Evolutionary conservation across 2,797 vertebrate genomes (phyloP).

Genomic region (Artibeus lituratus): DNA sequence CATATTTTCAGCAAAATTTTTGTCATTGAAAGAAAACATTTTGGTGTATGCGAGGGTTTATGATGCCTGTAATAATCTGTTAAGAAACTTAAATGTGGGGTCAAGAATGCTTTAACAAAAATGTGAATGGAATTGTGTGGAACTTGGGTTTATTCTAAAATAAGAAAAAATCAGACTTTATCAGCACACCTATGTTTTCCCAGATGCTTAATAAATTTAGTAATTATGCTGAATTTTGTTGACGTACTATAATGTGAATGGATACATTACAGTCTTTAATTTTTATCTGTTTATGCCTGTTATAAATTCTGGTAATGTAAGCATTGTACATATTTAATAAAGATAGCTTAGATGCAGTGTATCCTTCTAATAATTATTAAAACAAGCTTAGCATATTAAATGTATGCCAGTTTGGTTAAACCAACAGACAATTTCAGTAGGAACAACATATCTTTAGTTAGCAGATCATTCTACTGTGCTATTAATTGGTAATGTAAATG

Average conservation of each 20-base stretch:
- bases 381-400: slow-evolving; percentile 74
- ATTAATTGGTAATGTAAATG: slow-evolving; percentile 70
- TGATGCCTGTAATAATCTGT: background rate
- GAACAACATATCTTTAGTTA: slow-evolving; percentile 70
- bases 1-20: background rate
- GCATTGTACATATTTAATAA: slow-evolving; percentile 69
- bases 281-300: slow-evolving; percentile 69
- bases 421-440: slow-evolving; percentile 74
- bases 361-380: slow-evolving; percentile 77
- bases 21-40: slow-evolving; percentile 45
- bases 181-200: slow-evolving; percentile 32
- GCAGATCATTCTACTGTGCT: slow-evolving; percentile 69
- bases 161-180: slow-evolving; percentile 42
- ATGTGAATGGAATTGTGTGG: slow-evolving; percentile 1
- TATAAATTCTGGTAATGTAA: slow-evolving; percentile 76
- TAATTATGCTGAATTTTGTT: slow-evolving; percentile 38
- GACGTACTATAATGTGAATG: background rate
- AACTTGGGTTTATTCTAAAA: slow-evolving; percentile 33
- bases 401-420: slow-evolving; percentile 69
- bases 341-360: slow-evolving; percentile 70
- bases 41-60: background rate
- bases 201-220: slow-evolving; percentile 53
- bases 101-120: slow-evolving; percentile 11
- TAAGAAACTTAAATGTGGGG: background rate
- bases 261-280: slow-evolving; percentile 51